These are phyloP conservation scores for Mylabris phalerata DNA, from an alignment of 1,140 invertebrate species.

Conservation along the genomic window DNA sequence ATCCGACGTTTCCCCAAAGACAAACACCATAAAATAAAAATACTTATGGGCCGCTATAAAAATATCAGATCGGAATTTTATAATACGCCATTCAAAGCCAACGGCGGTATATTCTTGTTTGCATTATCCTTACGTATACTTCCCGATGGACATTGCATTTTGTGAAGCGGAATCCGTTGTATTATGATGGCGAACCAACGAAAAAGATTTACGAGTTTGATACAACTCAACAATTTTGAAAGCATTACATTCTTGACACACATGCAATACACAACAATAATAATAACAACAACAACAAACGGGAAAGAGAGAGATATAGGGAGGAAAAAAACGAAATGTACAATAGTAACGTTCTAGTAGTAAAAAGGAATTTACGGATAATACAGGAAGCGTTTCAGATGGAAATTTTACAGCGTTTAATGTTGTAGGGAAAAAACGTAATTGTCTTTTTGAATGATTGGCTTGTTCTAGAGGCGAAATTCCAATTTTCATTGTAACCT, in stretches of 20 bases:
- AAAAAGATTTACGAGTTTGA: slow-evolving; percentile 2
- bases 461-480: neutral
- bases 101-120: neutral
- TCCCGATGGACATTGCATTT: slow-evolving; percentile 6
- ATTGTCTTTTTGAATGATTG: neutral
- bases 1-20: too few species aligned
- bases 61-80: too few species aligned
- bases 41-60: too few species aligned
- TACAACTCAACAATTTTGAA: slow-evolving; percentile 1
- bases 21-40: too few species aligned
- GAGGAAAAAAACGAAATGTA: neutral
- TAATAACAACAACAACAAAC: neutral
- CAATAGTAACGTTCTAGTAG: neutral
- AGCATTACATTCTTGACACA: neutral
- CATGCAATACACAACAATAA: neutral
- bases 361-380: neutral
- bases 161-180: neutral
- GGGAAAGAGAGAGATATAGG: neutral
- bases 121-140: slow-evolving; percentile 2
- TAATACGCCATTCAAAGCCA: too few species aligned
- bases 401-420: neutral
- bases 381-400: neutral
- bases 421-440: too few species aligned
- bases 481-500: slow-evolving; percentile 8
- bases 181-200: neutral